phyloP scores from a whole-genome alignment of 2,888 invertebrate genomes.

The Drosophila meridiana region DNA sequence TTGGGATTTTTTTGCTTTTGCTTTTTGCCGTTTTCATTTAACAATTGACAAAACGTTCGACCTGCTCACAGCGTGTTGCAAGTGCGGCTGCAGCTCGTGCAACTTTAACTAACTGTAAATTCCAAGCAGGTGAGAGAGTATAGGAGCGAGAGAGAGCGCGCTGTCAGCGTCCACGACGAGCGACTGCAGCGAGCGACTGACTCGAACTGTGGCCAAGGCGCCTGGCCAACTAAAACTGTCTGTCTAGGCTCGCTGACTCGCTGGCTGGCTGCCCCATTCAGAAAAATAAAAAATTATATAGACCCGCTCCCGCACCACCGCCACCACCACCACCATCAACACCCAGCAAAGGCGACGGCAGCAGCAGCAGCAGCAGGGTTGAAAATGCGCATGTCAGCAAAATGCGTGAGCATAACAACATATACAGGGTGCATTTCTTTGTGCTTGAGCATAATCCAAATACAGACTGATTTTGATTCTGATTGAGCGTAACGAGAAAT shows the following conservation, averaged over 20 bases:
- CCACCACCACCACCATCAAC: constrained; percentile 21
- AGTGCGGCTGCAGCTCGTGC: constrained; percentile 38
- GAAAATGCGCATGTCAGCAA: constrained; percentile 81
- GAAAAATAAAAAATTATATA: constrained; percentile 31
- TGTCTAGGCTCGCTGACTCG: not conserved
- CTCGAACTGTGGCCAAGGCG: constrained; percentile 53
- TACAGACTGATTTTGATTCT: constrained; percentile 59
- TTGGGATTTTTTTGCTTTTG: constrained; percentile 22
- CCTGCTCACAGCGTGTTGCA: constrained; percentile 25
- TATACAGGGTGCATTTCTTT: constrained; percentile 9
- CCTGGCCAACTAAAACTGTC: constrained; percentile 30
- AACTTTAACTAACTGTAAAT: constrained; percentile 17
- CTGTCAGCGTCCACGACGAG: constrained; percentile 43
- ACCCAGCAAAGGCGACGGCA: constrained; percentile 1
- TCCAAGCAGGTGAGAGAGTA: not conserved
- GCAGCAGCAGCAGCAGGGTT: constrained; percentile 46
- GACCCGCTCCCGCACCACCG: constrained; percentile 18
- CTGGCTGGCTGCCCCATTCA: constrained; percentile 45
- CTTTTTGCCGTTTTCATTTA: not conserved
- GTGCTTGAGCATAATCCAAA: not conserved
- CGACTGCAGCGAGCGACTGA: constrained; percentile 69
- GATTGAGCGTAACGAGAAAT: not conserved
- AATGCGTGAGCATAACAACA: constrained; percentile 39
- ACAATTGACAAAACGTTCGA: constrained; percentile 6
- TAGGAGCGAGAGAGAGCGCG: constrained; percentile 24